Evolutionary conservation across 2,888 invertebrate genomes (phyloP).

Genomic region (Lobophora halterata): DNA sequence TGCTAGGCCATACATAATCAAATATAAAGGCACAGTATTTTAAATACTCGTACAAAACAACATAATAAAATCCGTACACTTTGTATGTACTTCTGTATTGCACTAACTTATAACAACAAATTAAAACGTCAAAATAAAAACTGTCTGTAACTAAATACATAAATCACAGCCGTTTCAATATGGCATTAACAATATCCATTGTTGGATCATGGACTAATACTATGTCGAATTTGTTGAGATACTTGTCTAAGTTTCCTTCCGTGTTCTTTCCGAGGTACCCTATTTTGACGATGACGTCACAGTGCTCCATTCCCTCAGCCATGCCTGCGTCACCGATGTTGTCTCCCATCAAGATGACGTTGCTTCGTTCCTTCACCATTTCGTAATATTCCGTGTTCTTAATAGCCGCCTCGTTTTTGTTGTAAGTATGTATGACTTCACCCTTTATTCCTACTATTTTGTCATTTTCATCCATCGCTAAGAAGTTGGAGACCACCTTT

Average conservation of each 20-base stretch:
- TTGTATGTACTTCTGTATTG: constrained; percentile 6
- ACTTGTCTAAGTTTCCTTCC: constrained; percentile 85
- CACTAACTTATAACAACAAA: constrained; percentile 6
- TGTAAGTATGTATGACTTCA: constrained; percentile 93
- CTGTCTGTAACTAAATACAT: constrained; percentile 12
- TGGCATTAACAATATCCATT: constrained; percentile 78
- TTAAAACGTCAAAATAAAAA: constrained; percentile 18
- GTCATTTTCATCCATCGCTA: constrained; percentile 84
- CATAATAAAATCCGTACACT: too few relatives aligned
- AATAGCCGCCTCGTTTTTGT: constrained; percentile 94
- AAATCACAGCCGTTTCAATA: constrained; percentile 63
- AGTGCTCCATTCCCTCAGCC: constrained; percentile 92
- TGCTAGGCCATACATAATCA: too few relatives aligned
- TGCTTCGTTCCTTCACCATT: constrained; percentile 83
- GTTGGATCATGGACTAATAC: constrained; percentile 95
- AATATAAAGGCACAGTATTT: too few relatives aligned
- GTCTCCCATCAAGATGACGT: constrained; percentile 96
- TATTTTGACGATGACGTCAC: constrained; percentile 90
- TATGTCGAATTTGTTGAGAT: constrained; percentile 92
- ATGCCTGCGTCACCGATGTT: constrained; percentile 95
- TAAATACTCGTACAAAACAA: too few relatives aligned
- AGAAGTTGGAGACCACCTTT: constrained; percentile 92
- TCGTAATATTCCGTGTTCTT: constrained; percentile 90
- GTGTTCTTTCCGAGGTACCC: constrained; percentile 93
- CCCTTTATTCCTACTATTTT: constrained; percentile 86